Base-by-base conservation (phyloP, 2,888 invertebrate genomes). In the Scaptomyza polygonia region DNA sequence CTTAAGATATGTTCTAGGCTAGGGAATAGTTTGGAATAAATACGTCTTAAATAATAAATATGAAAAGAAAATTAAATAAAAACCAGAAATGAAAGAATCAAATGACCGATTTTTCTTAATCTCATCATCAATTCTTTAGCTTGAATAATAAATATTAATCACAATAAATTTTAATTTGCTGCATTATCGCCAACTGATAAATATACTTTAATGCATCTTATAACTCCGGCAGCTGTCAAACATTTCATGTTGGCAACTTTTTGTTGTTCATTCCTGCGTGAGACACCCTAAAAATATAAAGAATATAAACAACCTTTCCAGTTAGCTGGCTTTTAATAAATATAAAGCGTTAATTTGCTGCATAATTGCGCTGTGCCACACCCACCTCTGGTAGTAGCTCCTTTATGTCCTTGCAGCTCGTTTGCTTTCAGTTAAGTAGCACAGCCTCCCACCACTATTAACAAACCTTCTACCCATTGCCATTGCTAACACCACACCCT, bases 291-390 rank as follows among this genome's bases (percentile, higher is more conserved):
- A 42, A 51, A 14, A n/a, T 3, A 16, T 14, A 61, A 61, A n/a
- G 21, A 32, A 21, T 32, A 25, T 25, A 39, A 64, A 53, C 43
- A 36, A 43, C 40, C 49, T 76, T 73, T 43, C 71, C 76, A 61
- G 59, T 55, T 70, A 57, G 66, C 61, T 57, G 66, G 67, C 78
- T 86, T 85, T 86, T 83, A 81, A 83, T 86, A 85, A 83, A 83
- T 81, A 83, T 87, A 83, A 83, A 86, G 82, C 87, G 82, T 86
- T 83, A 86, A 83, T 83, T 86, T 83, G 85, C 82, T 87, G 87
- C 87, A 83, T 83, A 86, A 82, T 83, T 83, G 82, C 73, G 87
- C 79, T 63, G 54, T 62, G 87, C 66, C 87, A 83, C 81, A 70
- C 81, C 86, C 80, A 62, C 11, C 21, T 42, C 49, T 12, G 45